Evolutionary conservation across 2,113 vertebrate genomes (phyloP).

Genomic region (Chauna torquata): DNA sequence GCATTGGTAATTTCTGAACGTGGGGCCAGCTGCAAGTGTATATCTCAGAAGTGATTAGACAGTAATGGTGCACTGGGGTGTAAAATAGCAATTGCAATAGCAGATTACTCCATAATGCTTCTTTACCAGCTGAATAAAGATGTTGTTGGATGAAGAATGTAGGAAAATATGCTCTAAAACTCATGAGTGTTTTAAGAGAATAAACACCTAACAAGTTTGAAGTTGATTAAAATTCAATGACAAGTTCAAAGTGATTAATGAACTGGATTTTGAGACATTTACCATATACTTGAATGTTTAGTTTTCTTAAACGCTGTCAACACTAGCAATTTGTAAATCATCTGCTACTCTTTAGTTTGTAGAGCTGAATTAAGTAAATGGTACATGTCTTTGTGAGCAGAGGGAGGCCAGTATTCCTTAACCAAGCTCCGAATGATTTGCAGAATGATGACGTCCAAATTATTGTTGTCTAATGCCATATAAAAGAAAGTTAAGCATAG

Average conservation of each 20-base stretch:
- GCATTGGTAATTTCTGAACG: neutral
- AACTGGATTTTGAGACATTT: neutral
- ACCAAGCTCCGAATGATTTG: neutral
- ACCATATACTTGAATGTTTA: neutral
- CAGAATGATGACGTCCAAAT: neutral
- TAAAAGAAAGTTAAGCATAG: neutral
- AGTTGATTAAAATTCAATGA: neutral
- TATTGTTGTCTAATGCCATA: neutral
- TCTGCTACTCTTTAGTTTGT: neutral
- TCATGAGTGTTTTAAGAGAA: neutral
- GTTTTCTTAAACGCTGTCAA: neutral
- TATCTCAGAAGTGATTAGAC: neutral
- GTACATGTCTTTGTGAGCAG: neutral
- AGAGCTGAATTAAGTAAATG: neutral
- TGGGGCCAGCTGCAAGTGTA: neutral
- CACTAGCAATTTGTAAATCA: neutral
- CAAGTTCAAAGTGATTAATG: neutral
- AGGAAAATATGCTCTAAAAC: neutral
- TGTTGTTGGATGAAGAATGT: neutral
- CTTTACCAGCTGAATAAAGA: neutral
- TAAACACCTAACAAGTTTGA: neutral
- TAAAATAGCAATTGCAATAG: conserved; percentile 2
- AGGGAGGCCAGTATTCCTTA: neutral
- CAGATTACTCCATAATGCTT: neutral
- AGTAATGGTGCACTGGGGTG: neutral